These are phyloP conservation scores for Tetragonula carbonaria DNA, from an alignment of 2,888 invertebrate species.

Conservation along the genomic window DNA sequence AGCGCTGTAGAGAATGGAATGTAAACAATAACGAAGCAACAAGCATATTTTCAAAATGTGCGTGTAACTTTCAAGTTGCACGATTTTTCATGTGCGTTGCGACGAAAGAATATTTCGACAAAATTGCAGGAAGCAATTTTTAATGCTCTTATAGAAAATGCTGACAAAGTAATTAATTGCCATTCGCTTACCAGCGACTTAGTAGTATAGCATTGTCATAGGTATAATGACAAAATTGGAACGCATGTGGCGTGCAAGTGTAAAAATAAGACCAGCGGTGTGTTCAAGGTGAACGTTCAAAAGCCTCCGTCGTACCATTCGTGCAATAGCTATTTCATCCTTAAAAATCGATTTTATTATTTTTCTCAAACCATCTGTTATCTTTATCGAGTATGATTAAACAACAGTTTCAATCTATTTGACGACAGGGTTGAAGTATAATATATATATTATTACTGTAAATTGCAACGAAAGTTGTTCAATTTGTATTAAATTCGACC, in stretches of 20 bases:
- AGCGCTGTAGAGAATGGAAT: too few relatives aligned
- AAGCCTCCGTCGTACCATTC: neutral
- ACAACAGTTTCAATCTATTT: neutral
- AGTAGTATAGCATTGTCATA: neutral
- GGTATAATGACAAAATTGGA: conserved; percentile 42
- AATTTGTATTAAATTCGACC: too few relatives aligned
- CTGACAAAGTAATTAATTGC: neutral
- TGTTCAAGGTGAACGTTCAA: conserved; percentile 30
- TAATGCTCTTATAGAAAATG: neutral
- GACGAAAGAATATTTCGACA: too few relatives aligned
- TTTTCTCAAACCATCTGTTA: accelerated
- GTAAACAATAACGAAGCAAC: too few relatives aligned
- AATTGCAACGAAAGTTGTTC: too few relatives aligned
- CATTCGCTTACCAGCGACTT: neutral
- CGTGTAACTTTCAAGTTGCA: too few relatives aligned
- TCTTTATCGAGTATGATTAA: neutral
- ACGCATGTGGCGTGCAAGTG: conserved; percentile 55
- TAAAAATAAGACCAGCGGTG: conserved; percentile 38
- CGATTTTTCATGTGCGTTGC: too few relatives aligned
- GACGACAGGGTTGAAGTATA: neutral
- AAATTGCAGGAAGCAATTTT: neutral
- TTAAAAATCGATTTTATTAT: neutral
- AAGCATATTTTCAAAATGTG: too few relatives aligned
- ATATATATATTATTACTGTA: too few relatives aligned
- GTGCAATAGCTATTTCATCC: neutral